These are phyloP conservation scores for Acanthopagrus latus DNA, from an alignment of 2,797 vertebrate genomes.

Conservation along the genomic window DNA sequence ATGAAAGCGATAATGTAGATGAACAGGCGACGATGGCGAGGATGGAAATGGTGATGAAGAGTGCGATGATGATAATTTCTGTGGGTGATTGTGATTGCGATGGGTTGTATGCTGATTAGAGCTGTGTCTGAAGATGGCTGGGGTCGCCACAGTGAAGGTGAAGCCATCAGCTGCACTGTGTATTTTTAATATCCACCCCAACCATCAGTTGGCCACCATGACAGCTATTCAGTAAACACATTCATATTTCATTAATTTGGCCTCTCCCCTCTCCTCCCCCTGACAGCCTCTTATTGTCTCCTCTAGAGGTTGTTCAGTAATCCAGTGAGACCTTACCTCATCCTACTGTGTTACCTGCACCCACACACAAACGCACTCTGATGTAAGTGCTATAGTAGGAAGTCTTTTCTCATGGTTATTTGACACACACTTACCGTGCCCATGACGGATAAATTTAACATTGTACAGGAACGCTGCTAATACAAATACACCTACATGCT, in stretches of 20 bases:
- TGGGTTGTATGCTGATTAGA: constrained; percentile 73
- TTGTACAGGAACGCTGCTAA: constrained; percentile 23
- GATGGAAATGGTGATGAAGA: constrained; percentile 71
- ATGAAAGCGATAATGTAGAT: constrained; percentile 68
- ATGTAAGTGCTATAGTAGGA: constrained; percentile 49
- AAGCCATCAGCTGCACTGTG: constrained; percentile 60
- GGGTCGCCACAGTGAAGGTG: constrained; percentile 56
- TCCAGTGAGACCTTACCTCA: constrained; percentile 64
- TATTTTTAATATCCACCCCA: constrained; percentile 63
- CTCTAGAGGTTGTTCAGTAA: constrained; percentile 72
- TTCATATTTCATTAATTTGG: constrained; percentile 91
- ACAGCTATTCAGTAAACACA: constrained; percentile 88
- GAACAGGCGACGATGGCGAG: constrained; percentile 52
- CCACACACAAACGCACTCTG: constrained; percentile 50
- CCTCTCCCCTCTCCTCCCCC: constrained; percentile 73
- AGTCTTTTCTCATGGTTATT: constrained; percentile 58
- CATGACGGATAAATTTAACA: constrained; percentile 59
- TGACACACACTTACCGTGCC: constrained; percentile 25
- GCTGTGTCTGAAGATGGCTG: constrained; percentile 58
- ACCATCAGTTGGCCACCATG: constrained; percentile 76
- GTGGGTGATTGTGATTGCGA: constrained; percentile 70
- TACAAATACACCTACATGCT: constrained; percentile 43
- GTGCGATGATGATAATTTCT: constrained; percentile 66
- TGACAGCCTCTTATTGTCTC: constrained; percentile 72
- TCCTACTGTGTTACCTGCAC: constrained; percentile 65